These are phyloP conservation scores for Leguminivora glycinivorella DNA, from an alignment of 1,140 invertebrate species.

Conservation along the genomic window DNA sequence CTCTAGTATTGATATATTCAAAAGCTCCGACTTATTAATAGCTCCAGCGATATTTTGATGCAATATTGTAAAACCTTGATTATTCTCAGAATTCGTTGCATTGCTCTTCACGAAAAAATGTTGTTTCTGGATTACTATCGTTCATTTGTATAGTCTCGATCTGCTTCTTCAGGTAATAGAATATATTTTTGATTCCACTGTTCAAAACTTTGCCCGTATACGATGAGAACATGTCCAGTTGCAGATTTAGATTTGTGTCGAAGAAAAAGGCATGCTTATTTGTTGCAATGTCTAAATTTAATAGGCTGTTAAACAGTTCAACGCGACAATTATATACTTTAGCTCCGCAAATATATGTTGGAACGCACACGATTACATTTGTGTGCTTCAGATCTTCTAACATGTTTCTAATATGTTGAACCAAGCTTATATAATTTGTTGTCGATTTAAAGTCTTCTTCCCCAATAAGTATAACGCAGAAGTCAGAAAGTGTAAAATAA, in stretches of 20 bases:
- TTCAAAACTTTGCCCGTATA: background rate
- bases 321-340: background rate
- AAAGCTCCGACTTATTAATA: background rate
- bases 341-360: conserved; percentile 1
- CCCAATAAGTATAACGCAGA: background rate
- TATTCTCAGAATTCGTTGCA: background rate
- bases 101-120: no score
- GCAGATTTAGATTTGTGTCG: background rate
- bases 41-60: background rate
- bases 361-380: background rate
- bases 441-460: background rate
- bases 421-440: background rate
- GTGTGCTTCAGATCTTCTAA: background rate
- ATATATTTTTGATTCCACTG: background rate
- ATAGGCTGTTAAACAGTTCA: background rate
- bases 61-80: background rate
- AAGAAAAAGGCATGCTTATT: background rate
- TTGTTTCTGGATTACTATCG: conserved; percentile 3
- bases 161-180: background rate
- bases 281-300: background rate
- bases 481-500: background rate
- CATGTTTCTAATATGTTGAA: background rate
- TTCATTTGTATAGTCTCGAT: background rate
- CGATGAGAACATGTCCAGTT: background rate
- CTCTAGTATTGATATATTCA: background rate